A percentile compares a stretch with the other conserved stretches of the same genome.
Conservation (phyloP, 2,797 vertebrate species). For the Pseudomugil tenellus region DNA sequence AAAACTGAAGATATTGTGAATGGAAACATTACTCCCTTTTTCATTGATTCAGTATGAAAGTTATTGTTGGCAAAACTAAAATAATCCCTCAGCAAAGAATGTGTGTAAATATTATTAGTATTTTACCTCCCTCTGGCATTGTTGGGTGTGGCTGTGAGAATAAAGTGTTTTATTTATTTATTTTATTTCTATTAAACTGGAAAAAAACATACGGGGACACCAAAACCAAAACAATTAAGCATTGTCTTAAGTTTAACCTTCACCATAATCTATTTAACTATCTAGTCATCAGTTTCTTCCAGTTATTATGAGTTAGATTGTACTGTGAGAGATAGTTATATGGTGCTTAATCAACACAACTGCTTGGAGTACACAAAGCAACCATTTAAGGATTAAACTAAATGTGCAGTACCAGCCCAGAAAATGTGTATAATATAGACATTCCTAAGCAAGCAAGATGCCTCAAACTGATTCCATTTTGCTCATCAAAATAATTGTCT, state of each 20-base stretch:
- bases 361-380: neutral
- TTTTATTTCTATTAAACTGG: conserved; percentile 16
- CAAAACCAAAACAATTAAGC: conserved; percentile 3
- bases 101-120: neutral
- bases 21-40: neutral
- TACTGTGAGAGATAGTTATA: neutral
- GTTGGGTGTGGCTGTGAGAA: conserved; percentile 25
- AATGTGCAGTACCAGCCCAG: neutral
- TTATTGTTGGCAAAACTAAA: neutral
- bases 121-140: neutral
- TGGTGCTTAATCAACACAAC: neutral
- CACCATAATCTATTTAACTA: neutral
- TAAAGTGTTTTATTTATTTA: neutral
- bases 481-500: conserved; percentile 12
- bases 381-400: neutral
- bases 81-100: neutral
- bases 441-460: neutral
- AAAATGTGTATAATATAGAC: neutral
- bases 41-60: no score
- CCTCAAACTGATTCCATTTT: conserved; percentile 14
- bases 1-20: neutral
- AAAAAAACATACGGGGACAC: conserved; percentile 3
- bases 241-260: conserved; percentile 18
- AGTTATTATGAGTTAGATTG: neutral
- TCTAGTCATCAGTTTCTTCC: neutral